Evolutionary conservation across 1,140 invertebrate species (phyloP).

Genomic region (Phymorhynchus buccinoides): DNA sequence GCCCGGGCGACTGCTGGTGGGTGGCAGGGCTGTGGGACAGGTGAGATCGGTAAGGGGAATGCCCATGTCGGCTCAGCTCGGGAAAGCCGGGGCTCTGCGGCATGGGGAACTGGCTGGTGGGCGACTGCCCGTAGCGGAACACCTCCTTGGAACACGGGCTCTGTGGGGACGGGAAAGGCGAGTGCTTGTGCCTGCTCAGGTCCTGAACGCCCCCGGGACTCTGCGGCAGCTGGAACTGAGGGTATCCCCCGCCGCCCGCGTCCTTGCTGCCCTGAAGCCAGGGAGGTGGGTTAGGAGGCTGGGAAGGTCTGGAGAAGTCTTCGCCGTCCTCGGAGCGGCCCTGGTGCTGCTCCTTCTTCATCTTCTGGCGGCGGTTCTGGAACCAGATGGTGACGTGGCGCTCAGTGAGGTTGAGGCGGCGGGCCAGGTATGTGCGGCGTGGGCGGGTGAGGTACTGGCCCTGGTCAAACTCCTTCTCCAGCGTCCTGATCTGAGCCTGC

Average conservation of each 20-base stretch:
- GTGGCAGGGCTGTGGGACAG: background rate
- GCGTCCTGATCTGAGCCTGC: slow-evolving; percentile 45
- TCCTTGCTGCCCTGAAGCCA: background rate
- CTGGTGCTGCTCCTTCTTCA: slow-evolving; percentile 85
- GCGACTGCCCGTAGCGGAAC: background rate
- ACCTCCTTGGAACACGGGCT: background rate
- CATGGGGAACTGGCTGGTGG: background rate
- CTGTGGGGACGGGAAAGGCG: background rate
- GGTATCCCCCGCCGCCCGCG: background rate
- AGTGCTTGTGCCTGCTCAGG: background rate
- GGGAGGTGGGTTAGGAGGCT: background rate
- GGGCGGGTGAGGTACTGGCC: slow-evolving; percentile 86
- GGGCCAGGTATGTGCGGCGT: slow-evolving; percentile 85
- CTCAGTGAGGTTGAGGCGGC: slow-evolving; percentile 82
- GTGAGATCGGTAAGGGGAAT: background rate
- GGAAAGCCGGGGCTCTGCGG: background rate
- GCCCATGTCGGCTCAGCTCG: background rate
- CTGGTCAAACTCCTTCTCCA: slow-evolving; percentile 92
- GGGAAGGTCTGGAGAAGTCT: background rate
- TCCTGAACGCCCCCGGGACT: background rate
- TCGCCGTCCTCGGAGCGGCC: background rate
- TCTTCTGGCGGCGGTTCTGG: slow-evolving; percentile 84
- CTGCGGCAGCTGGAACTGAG: background rate
- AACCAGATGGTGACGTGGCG: slow-evolving; percentile 94
- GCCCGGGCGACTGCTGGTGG: background rate